Base-by-base conservation (phyloP, 2,797 vertebrate species). In the Craterocephalus amniculus region DNA sequence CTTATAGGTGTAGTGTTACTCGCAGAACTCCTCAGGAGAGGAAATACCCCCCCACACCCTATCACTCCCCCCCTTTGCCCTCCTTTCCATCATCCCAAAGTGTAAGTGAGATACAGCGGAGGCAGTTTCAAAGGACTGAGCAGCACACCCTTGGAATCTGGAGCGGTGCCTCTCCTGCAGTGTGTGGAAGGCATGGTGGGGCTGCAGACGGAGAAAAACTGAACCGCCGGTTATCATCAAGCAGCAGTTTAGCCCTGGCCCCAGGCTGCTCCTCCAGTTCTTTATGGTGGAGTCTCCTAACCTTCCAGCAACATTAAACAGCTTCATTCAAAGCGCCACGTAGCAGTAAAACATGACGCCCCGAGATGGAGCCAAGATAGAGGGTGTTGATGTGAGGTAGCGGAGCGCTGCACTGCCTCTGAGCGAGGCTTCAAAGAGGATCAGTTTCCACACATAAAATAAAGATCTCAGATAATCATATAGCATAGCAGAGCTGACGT, bases 391-490 rank as follows among this genome's bases (percentile, higher is more conserved):
- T 89, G 83, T 88, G 86, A 87, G 81, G 78, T 64, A 74, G 88
- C 70, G 86, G 83, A 83, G 83, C 81, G 58, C 73, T 58, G 76
- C 76, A 9, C 81, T 66, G 80, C 83, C 83, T 85, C 82, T 45
- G 77, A 91, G 81, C 66, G 69, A 74, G 76, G 85, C 89, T 93
- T 93, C 88, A 93, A 91, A 92, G 90, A 76, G 78, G 87, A 89
- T 92, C 84, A 18, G 78, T 83, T 91, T 92, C 88, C 87, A 91
- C 87, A 90, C 88, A 83, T 88, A 87, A 94, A 92, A 93, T 91
- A 87, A 91, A 92, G 90, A 92, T 90, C 87, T 90, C 82, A 86
- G 90, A 93, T 91, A 90, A 92, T 91, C 76, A 81, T 86, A 87
- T 79, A 78, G 80, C 81, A 67, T 79, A 83, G 83, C 87, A 35